A percentile compares a stretch with the other conserved stretches of the same genome.
phyloP scores from a whole-genome alignment of 1,140 invertebrate genomes.

The Batillaria attramentaria region DNA sequence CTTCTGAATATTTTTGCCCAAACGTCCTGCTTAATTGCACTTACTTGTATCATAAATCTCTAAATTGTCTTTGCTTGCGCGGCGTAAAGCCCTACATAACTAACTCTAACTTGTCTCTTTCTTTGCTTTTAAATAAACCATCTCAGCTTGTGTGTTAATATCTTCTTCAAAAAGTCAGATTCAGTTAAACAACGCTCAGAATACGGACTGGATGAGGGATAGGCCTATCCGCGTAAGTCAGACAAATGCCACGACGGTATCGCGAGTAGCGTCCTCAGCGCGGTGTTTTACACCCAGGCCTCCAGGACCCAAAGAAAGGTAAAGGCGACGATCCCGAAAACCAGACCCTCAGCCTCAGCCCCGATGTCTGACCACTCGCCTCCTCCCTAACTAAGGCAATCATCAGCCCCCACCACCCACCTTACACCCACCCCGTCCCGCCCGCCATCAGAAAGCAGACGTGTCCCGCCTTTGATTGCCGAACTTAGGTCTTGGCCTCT shows the following conservation, averaged over 20 bases:
- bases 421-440: neutral
- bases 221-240: neutral
- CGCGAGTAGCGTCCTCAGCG: neutral
- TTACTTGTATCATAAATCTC: no score
- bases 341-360: neutral
- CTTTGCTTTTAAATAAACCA: no score
- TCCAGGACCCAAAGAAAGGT: neutral
- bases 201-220: neutral
- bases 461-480: slow-evolving; percentile 23
- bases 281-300: no score
- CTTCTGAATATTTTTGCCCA: no score
- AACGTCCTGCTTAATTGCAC: no score
- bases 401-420: neutral
- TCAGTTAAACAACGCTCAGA: no score
- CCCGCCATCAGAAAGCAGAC: slow-evolving; percentile 23
- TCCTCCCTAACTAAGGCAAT: slow-evolving; percentile 23
- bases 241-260: neutral
- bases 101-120: no score
- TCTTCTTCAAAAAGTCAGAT: no score
- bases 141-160: no score
- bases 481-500: neutral
- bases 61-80: no score
- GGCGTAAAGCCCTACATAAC: no score
- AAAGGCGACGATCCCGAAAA: neutral
- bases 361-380: slow-evolving; percentile 15